These are phyloP conservation scores for Pristionchus entomophagus DNA, from an alignment of 2,888 invertebrate species.

Conservation along the genomic window DNA sequence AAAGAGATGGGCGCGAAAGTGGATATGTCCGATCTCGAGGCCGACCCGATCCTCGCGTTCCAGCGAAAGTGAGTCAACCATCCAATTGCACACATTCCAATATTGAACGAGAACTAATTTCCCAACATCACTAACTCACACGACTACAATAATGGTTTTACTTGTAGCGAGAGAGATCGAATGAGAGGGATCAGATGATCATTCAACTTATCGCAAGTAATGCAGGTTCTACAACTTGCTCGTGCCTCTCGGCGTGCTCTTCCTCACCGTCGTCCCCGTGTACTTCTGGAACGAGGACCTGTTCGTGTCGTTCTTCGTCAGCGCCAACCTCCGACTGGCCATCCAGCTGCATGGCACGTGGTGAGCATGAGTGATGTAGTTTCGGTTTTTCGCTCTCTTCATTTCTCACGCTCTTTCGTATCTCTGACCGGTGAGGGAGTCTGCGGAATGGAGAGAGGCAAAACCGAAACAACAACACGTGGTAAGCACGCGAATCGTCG, in stretches of 20 bases:
- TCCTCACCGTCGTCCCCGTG: conserved; percentile 83
- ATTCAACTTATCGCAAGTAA: not conserved
- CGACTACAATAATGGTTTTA: too few relatives aligned
- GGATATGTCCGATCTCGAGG: conserved; percentile 87
- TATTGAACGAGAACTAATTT: too few relatives aligned
- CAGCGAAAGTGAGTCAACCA: conserved; percentile 84
- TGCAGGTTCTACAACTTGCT: conserved; percentile 84
- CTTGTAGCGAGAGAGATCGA: too few relatives aligned
- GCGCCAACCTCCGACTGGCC: conserved; percentile 86
- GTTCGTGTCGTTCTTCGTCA: conserved; percentile 87
- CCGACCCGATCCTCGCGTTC: conserved; percentile 86
- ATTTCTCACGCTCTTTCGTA: too few relatives aligned
- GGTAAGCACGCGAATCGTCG: too few relatives aligned
- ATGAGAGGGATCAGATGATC: too few relatives aligned
- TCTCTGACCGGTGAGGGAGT: not conserved
- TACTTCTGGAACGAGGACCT: conserved; percentile 86
- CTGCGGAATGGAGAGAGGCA: too few relatives aligned
- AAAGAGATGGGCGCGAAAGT: conserved; percentile 80
- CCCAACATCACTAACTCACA: too few relatives aligned
- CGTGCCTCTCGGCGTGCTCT: conserved; percentile 86
- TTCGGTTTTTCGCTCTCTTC: not conserved
- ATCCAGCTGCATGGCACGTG: conserved; percentile 91
- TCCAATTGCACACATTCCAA: not conserved
- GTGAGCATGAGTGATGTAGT: too few relatives aligned
- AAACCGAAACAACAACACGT: too few relatives aligned